Conservation (phyloP, 2,888 invertebrate species). For the Drosophila mayaguana region DNA sequence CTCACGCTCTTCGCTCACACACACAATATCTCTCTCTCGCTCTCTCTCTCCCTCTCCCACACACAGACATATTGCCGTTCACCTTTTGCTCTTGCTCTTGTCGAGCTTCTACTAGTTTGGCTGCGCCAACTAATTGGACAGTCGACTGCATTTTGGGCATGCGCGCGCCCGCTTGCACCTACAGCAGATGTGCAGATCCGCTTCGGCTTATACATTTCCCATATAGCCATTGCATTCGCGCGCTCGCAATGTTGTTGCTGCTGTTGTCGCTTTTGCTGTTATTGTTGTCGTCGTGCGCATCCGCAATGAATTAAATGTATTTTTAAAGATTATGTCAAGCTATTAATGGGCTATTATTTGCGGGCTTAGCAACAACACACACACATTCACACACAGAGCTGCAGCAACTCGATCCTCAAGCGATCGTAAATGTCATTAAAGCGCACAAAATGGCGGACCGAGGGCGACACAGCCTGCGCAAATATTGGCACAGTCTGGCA, state of each 20-base stretch:
- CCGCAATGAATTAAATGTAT: slow-evolving; percentile 65
- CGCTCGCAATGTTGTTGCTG: slow-evolving; percentile 17
- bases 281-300: slow-evolving; percentile 28
- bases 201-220: slow-evolving; percentile 21
- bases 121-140: slow-evolving; percentile 69
- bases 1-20: slow-evolving; percentile 34
- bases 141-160: slow-evolving; percentile 53
- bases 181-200: slow-evolving; percentile 32
- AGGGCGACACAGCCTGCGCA: slow-evolving; percentile 56
- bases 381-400: too few relatives aligned
- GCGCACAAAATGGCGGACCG: slow-evolving; percentile 61
- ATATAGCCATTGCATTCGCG: slow-evolving; percentile 51
- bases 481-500: slow-evolving; percentile 72
- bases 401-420: background rate
- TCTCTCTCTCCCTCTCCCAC: background rate
- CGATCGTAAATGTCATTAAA: slow-evolving; percentile 45
- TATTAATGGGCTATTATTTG: slow-evolving; percentile 58
- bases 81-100: slow-evolving; percentile 37
- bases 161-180: slow-evolving; percentile 55
- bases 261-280: background rate
- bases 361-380: slow-evolving; percentile 26
- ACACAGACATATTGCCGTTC: slow-evolving; percentile 23
- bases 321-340: slow-evolving; percentile 58
- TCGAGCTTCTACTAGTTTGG: slow-evolving; percentile 33
- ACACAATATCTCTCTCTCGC: slow-evolving; percentile 4